phyloP scores from a whole-genome alignment of 2,113 vertebrate genomes.

The Megaceryle torquata region DNA sequence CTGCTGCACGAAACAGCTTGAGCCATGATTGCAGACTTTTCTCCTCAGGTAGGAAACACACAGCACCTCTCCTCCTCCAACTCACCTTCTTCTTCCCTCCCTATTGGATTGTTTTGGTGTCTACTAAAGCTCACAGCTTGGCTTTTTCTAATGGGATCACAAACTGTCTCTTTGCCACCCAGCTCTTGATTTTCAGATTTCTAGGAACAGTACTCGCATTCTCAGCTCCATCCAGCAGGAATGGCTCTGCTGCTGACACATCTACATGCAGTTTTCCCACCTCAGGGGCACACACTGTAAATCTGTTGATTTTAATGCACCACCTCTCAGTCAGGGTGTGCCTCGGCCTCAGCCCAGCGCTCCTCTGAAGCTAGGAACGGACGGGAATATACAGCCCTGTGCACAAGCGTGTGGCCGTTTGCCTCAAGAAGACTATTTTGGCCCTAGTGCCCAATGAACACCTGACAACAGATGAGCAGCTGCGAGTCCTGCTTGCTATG shows the following conservation, averaged over 20 bases:
- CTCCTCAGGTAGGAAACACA: rapidly evolving
- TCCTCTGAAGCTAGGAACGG: neutral
- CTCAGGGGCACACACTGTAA: neutral
- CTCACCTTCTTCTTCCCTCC: neutral
- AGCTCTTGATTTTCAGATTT: neutral
- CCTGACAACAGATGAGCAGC: neutral
- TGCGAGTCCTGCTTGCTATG: neutral
- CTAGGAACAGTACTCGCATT: neutral
- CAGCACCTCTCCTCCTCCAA: neutral
- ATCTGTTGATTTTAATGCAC: neutral
- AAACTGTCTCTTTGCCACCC: neutral
- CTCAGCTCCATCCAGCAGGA: neutral
- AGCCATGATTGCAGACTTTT: neutral
- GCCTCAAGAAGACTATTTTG: neutral
- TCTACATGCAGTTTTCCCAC: neutral
- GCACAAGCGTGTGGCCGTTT: rapidly evolving
- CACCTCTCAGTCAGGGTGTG: neutral
- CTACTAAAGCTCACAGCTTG: neutral
- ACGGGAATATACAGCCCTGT: rapidly evolving
- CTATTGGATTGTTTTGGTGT: rapidly evolving
- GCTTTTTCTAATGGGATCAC: neutral
- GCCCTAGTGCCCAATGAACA: neutral
- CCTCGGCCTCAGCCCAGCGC: neutral
- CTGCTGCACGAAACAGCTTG: neutral
- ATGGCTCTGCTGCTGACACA: neutral